These are phyloP conservation scores for Apaloderma vittatum DNA, from an alignment of 2,113 vertebrate genomes.

Conservation along the genomic window DNA sequence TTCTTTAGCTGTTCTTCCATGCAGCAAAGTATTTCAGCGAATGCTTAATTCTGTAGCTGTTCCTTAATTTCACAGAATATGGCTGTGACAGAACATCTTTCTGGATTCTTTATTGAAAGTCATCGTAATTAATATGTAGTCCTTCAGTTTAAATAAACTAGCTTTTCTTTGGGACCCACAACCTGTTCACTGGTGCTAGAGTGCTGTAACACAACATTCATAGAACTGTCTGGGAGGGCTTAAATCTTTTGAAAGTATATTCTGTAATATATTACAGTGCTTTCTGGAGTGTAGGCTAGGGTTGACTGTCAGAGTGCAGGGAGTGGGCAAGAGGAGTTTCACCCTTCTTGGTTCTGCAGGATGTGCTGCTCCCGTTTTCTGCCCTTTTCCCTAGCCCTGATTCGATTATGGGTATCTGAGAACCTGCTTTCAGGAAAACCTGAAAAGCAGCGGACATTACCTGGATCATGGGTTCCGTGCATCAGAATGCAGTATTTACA, in stretches of 20 bases:
- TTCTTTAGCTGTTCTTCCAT: background rate
- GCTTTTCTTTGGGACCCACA: background rate
- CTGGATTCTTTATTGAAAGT: background rate
- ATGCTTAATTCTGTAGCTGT: background rate
- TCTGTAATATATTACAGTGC: background rate
- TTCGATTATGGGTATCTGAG: fast-evolving
- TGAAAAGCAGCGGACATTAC: background rate
- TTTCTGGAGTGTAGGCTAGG: background rate
- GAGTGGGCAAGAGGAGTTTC: background rate
- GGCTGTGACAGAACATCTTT: background rate
- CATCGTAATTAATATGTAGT: background rate
- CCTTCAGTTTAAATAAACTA: background rate
- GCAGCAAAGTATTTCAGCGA: background rate
- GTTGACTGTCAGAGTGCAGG: background rate
- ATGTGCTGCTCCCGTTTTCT: background rate
- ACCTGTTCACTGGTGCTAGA: background rate
- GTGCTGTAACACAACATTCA: background rate
- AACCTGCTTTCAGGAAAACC: background rate
- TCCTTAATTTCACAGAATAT: background rate
- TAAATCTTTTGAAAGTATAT: background rate
- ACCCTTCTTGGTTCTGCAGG: background rate
- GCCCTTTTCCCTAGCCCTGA: background rate
- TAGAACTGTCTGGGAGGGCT: background rate
- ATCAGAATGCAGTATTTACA: background rate
- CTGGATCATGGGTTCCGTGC: fast-evolving